Evolutionary conservation across 2,797 vertebrate genomes (phyloP).

Genomic region (Hypotaenidia okinawae): DNA sequence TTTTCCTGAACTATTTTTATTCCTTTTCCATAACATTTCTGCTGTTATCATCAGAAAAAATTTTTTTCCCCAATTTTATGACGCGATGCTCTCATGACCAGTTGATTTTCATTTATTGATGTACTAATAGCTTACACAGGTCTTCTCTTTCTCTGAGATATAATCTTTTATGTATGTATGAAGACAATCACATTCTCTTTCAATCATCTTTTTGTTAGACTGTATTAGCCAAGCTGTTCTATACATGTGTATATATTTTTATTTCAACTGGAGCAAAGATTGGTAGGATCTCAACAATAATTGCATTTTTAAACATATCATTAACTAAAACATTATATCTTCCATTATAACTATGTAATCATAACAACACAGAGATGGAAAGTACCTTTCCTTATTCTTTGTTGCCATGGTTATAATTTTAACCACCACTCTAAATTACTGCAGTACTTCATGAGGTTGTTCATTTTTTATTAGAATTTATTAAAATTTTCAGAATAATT

Average conservation of each 20-base stretch:
- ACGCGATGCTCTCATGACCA: background rate
- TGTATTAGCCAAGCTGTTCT: background rate
- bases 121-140: background rate
- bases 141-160: background rate
- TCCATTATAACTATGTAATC: constrained; percentile 12
- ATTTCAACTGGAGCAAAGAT: background rate
- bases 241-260: background rate
- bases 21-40: background rate
- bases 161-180: background rate
- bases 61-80: background rate
- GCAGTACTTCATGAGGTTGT: background rate
- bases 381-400: background rate
- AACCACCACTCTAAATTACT: constrained; percentile 14
- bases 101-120: background rate
- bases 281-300: background rate
- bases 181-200: background rate
- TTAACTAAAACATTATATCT: constrained; percentile 4
- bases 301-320: background rate
- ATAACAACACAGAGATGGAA: background rate
- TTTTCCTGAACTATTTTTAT: background rate
- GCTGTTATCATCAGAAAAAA: background rate
- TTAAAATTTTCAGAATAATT: constrained; percentile 8
- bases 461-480: constrained; percentile 4
- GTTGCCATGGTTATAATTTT: constrained; percentile 28
- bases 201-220: background rate